Base-by-base conservation (phyloP, 2,797 vertebrate species). In the Sebastes hopkinsi region DNA sequence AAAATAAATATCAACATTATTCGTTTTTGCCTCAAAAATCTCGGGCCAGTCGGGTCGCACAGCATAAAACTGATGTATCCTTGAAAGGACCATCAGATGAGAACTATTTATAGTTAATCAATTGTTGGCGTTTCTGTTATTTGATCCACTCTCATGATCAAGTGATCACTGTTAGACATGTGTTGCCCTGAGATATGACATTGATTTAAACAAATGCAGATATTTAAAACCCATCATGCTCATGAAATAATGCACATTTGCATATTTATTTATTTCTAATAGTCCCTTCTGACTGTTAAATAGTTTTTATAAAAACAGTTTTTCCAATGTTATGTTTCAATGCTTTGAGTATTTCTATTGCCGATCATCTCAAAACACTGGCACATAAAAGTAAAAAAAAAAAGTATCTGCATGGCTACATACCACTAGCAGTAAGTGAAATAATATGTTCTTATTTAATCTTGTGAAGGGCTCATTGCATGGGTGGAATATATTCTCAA, bases 1-100 rank as follows among this genome's bases (percentile, higher is more conserved):
- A 8, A 71, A 59, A n/a, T 72, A 30, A 27, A 59, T 12, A 22
- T 30, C 25, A 22, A 16, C 2, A 18, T 50, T 1, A 36, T 27
- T 65, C 6, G 18, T 61, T 6, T 55, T 54, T 14, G 6, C 75
- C 29, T 71, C 1, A 9, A 56, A 68, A 27, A 36, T 30, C 23
- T 46, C 1, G 22, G 0, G 1, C 2, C 3, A 67, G n/a, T 46
- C 8, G 1, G 8, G 11, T 4, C 30, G 12, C 2, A 13, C 6
- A 56, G 67, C 4, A 10, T 18, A 30, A 66, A 58, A 4, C 10
- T 8, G 5, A 1, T 29, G 13, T 16, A 27, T 64, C 42, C 42
- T 27, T 20, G 11, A 29, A 34, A 34, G 0, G 20, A 8, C 8
- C 10, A 12, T 66, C 46, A 30, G 11, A 30, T 54, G 7, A 38